phyloP scores from a whole-genome alignment of 2,888 invertebrate genomes.

The Drosophila kuntzei region DNA sequence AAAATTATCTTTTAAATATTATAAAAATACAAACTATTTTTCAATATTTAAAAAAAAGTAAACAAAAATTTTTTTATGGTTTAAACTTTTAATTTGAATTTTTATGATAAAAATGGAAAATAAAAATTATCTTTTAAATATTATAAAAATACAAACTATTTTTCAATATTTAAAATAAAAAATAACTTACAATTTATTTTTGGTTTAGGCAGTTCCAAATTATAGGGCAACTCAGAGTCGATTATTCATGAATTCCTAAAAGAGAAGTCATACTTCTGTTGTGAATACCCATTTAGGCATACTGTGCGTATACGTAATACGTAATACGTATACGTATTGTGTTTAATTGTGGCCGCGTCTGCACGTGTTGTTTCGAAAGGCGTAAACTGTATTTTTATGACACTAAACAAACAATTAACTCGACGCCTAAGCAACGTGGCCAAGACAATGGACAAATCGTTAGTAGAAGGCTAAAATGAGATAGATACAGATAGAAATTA shows the following conservation, averaged over 20 bases:
- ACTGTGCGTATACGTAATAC: constrained; percentile 28
- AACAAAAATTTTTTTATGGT: too few species aligned
- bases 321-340: constrained; percentile 26
- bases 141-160: too few species aligned
- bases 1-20: too few species aligned
- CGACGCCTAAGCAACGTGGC: constrained; percentile 32
- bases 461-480: neutral
- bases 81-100: too few species aligned
- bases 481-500: neutral
- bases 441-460: constrained; percentile 12
- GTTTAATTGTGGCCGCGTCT: constrained; percentile 59
- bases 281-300: too few species aligned
- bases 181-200: too few species aligned
- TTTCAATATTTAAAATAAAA: too few species aligned
- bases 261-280: constrained; percentile 1
- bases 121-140: too few species aligned
- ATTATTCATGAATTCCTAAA: neutral
- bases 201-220: neutral
- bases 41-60: too few species aligned
- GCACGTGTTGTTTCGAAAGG: constrained; percentile 72
- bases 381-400: constrained; percentile 79
- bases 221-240: constrained; percentile 15
- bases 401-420: constrained; percentile 80
- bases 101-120: too few species aligned
- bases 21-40: too few species aligned